Evolutionary conservation across 2,888 invertebrate genomes (phyloP).

Genomic region (Meloe dianella): DNA sequence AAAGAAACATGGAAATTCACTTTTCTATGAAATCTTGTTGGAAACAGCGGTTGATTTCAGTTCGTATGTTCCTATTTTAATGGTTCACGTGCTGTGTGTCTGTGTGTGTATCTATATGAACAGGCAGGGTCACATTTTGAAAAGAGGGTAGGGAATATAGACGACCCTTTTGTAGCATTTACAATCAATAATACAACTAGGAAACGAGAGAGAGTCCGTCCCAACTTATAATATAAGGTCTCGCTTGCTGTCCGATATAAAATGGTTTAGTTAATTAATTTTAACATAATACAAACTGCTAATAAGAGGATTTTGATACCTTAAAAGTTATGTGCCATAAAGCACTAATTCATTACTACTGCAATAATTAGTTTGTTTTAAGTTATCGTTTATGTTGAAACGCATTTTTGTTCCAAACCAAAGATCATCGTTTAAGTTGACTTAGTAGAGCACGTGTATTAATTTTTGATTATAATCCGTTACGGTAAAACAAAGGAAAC

Average conservation of each 20-base stretch:
- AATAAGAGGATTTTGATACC: not conserved
- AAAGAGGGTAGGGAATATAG: not conserved
- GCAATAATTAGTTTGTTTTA: no score
- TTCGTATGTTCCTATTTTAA: not conserved
- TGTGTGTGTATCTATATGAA: no score
- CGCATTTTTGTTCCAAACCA: no score
- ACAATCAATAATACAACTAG: conserved; percentile 2
- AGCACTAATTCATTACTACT: not conserved
- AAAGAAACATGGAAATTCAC: not conserved
- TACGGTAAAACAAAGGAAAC: not conserved
- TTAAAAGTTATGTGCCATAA: not conserved
- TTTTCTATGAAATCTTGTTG: not conserved
- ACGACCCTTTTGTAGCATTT: not conserved
- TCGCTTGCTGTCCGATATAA: not conserved
- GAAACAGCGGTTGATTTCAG: not conserved
- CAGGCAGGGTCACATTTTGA: not conserved
- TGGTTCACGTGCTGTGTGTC: not conserved
- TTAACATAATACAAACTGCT: not conserved
- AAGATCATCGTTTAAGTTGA: no score
- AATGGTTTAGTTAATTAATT: not conserved
- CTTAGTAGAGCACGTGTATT: no score
- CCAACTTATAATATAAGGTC: not conserved
- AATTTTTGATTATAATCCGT: no score
- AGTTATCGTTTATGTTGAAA: no score
- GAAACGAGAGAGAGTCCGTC: not conserved